Percentiles rank a stretch among this genome's conserved stretches.
Conservation (phyloP, 2,888 invertebrate species). For the Eristalinus aeneus region DNA sequence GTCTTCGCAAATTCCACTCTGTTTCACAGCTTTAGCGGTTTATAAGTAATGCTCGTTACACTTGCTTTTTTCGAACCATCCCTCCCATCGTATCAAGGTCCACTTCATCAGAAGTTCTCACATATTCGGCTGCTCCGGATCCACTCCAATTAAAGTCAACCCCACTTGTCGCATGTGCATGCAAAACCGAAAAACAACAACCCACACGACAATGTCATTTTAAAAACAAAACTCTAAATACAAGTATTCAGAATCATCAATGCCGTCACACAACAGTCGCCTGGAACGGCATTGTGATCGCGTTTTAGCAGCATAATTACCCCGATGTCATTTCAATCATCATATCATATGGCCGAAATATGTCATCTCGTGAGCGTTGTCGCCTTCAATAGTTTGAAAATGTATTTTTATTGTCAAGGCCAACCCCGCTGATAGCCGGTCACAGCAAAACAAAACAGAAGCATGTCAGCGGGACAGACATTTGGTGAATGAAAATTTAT, state of each 20-base stretch:
- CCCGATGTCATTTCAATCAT: slow-evolving; percentile 51
- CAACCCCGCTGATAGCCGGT: background rate
- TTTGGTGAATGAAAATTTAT: slow-evolving; percentile 3
- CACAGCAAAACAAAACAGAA: background rate
- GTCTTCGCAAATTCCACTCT: no score
- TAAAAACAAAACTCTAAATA: background rate
- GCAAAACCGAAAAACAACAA: background rate
- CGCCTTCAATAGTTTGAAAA: background rate
- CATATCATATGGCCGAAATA: slow-evolving; percentile 35
- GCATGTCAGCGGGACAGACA: background rate
- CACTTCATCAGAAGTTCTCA: no score
- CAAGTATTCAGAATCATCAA: background rate
- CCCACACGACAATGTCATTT: background rate
- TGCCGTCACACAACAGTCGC: background rate
- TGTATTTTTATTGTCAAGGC: slow-evolving; percentile 27
- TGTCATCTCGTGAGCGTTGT: background rate
- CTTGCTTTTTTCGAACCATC: no score
- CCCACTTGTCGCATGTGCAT: background rate
- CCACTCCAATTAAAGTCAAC: background rate
- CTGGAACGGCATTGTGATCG: background rate
- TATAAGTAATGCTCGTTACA: no score
- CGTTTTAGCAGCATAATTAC: slow-evolving; percentile 36
- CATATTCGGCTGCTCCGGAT: no score
- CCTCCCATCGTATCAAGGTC: no score
- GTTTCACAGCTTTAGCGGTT: no score